phyloP scores from a whole-genome alignment of 2,888 invertebrate genomes.

The Pollenia griseotomentosa region DNA sequence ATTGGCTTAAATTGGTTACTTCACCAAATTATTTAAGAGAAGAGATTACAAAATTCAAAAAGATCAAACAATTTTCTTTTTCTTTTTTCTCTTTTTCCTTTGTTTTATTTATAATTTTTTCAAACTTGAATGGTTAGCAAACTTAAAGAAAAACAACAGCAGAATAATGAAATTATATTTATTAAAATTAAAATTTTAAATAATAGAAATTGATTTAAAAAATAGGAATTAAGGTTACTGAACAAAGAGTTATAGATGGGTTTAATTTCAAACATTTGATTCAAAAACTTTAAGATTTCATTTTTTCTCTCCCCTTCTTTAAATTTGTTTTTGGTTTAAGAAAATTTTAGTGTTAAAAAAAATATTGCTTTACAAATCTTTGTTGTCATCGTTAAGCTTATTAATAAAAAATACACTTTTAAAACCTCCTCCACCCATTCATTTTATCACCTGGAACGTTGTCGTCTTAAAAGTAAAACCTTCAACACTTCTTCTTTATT shows the following conservation, averaged over 20 bases:
- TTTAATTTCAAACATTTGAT: background rate
- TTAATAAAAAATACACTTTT: constrained; percentile 50
- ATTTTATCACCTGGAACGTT: background rate
- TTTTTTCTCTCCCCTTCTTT: background rate
- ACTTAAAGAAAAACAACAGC: background rate
- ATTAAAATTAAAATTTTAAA: background rate
- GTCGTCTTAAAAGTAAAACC: constrained; percentile 27
- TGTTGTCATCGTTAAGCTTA: constrained; percentile 54
- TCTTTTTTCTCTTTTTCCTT: background rate
- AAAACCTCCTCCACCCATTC: constrained; percentile 10
- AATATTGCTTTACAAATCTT: constrained; percentile 26
- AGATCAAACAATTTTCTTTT: background rate
- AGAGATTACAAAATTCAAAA: constrained; percentile 33
- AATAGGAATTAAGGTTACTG: background rate
- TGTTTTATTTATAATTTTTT: constrained; percentile 6
- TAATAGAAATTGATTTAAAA: background rate
- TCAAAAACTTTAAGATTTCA: background rate
- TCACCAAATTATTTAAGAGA: constrained; percentile 36
- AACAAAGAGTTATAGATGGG: background rate
- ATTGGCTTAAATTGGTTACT: constrained; percentile 56
- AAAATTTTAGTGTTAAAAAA: constrained; percentile 6
- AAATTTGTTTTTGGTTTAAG: background rate
- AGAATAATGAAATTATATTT: constrained; percentile 23
- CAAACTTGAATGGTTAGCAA: background rate
- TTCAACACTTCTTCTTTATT: constrained; percentile 28